Evolutionary conservation across 2,113 vertebrate genomes (phyloP), one percentile per base, ranked within the genome.

Genomic region (Sapayoa aenigma): DNA sequence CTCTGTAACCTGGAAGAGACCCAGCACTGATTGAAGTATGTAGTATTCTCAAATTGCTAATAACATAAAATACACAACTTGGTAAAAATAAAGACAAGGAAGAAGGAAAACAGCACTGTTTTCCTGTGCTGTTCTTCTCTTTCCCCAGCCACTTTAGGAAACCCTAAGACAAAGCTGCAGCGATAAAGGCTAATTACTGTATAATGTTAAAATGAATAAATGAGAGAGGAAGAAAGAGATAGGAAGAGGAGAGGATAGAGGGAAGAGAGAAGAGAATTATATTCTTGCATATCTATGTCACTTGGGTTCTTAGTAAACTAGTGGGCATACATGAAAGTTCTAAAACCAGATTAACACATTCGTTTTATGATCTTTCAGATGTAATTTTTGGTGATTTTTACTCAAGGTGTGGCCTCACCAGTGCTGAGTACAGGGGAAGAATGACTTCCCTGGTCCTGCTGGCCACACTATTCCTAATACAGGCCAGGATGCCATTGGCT

Each of bases 321-420:
- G 2, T 6, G 6, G 0, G 0, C 39, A 33, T 27, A 65, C 11
- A 12, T 55, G 44, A 46, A 73, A 80, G 23, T 55, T 6, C 11
- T 72, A 67, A 71, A 89, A 67, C 1, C 12, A 56, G 12, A 17
- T 58, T 18, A 60, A 12, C 8, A 12, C 6, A 14, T 30, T 60
- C 12, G 2, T 71, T 69, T 42, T 47, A 15, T 30, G 19, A 42
- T 6, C 6, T 35, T 66, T 63, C 31, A 63, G 5, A 10, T 8
- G 7, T 6, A 68, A 2, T 14, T 53, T 23, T 73, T n/a, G n/a
- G n/a, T n/a, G n/a, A n/a, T n/a, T n/a, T n/a, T n/a, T n/a, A n/a
- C n/a, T n/a, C n/a, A n/a, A n/a, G n/a, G n/a, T n/a, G n/a, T n/a
- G n/a, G n/a, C n/a, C n/a, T n/a, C n/a, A n/a, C n/a, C n/a, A n/a